These are phyloP conservation scores for Chymomyza procnemis DNA, from an alignment of 2,888 invertebrate species.

Conservation along the genomic window DNA sequence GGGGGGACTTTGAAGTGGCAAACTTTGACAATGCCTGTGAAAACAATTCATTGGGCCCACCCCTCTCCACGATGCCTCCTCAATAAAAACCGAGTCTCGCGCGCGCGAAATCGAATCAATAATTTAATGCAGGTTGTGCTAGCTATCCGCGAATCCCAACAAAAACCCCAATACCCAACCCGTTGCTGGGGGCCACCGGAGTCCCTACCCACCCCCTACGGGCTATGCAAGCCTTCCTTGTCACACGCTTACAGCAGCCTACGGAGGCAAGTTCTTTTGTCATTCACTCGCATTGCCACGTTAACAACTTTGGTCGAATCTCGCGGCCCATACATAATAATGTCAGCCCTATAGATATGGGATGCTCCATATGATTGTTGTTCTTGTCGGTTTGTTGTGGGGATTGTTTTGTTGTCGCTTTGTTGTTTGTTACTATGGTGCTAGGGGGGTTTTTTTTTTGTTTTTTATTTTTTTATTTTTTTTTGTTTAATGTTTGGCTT, in stretches of 20 bases:
- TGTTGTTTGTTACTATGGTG: not conserved
- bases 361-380: constrained; percentile 45
- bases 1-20: constrained; percentile 16
- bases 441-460: too few species aligned
- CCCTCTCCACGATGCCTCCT: not conserved
- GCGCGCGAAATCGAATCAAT: constrained; percentile 66
- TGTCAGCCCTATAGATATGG: constrained; percentile 36
- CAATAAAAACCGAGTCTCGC: constrained; percentile 45
- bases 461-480: not conserved
- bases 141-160: not conserved
- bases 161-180: not conserved
- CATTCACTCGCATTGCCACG: constrained; percentile 52
- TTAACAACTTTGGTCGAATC: constrained; percentile 23
- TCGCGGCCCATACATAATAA: constrained; percentile 47
- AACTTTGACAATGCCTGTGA: constrained; percentile 47
- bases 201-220: too few species aligned
- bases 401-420: not conserved
- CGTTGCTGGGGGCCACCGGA: not conserved
- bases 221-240: not conserved
- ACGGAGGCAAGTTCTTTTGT: constrained; percentile 48
- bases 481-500: not conserved
- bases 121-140: constrained; percentile 62
- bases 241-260: not conserved
- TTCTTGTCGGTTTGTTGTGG: constrained; percentile 25
- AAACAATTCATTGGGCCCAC: constrained; percentile 37